Evolutionary conservation across 2,113 vertebrate genomes (phyloP).

Genomic region (Colius striatus): DNA sequence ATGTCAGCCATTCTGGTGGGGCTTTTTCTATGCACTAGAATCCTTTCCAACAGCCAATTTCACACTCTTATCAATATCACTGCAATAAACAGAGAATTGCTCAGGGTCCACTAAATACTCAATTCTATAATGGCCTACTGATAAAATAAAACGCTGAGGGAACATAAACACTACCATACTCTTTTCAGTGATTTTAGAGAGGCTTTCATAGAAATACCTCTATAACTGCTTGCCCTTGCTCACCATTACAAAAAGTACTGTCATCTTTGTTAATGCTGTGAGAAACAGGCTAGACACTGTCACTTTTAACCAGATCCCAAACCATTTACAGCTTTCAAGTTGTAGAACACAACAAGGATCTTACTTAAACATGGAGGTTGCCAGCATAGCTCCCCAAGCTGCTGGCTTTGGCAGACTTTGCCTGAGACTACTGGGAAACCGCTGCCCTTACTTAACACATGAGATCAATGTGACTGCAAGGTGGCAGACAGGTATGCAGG

Average conservation of each 20-base stretch:
- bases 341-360: background rate
- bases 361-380: background rate
- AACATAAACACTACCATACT: background rate
- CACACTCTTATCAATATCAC: background rate
- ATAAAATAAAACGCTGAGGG: background rate
- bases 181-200: background rate
- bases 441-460: background rate
- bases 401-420: background rate
- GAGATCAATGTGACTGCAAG: background rate
- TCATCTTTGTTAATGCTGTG: background rate
- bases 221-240: background rate
- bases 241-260: background rate
- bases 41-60: background rate
- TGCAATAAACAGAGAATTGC: background rate
- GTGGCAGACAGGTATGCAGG: background rate
- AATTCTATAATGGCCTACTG: background rate
- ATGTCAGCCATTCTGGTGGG: background rate
- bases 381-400: background rate
- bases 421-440: background rate
- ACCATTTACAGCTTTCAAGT: background rate
- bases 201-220: background rate
- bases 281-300: background rate
- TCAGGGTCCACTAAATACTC: background rate
- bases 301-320: background rate
- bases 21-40: background rate